phyloP scores from a whole-genome alignment of 2,888 invertebrate species.

The Dastarcus helophoroides region DNA sequence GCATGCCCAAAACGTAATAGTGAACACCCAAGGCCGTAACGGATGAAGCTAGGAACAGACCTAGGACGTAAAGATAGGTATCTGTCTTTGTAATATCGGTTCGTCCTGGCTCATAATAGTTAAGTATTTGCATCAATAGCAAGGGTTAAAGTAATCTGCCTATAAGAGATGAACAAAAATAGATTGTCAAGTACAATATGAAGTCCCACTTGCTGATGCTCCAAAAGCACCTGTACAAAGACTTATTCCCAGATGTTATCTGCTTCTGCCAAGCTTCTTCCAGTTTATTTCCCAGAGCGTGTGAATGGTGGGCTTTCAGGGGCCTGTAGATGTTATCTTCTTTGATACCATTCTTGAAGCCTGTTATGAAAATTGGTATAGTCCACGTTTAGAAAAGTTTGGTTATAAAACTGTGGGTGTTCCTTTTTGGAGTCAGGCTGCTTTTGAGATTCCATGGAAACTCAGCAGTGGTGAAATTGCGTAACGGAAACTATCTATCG shows the following conservation, averaged over 20 bases:
- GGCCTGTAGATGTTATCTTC: slow-evolving; percentile 41
- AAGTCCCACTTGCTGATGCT: slow-evolving; percentile 24
- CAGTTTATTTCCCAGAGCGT: slow-evolving; percentile 35
- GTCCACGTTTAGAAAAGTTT: too few species aligned
- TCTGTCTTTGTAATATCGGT: slow-evolving; percentile 15
- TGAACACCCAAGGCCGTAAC: slow-evolving; percentile 54
- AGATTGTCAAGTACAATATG: too few species aligned
- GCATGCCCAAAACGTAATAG: slow-evolving; percentile 78
- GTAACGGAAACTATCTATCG: too few species aligned
- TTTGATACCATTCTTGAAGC: slow-evolving; percentile 38
- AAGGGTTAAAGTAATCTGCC: slow-evolving; percentile 25
- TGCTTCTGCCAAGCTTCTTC: slow-evolving; percentile 30
- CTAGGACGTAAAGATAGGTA: slow-evolving; percentile 21
- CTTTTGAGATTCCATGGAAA: too few species aligned
- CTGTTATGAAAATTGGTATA: slow-evolving; percentile 39
- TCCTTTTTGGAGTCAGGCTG: too few species aligned
- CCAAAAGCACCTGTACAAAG: slow-evolving; percentile 25
- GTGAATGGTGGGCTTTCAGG: slow-evolving; percentile 38
- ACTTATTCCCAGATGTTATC: slow-evolving; percentile 20
- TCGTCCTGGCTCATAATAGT: slow-evolving; percentile 20
- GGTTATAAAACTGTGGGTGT: too few species aligned
- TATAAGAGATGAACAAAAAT: too few species aligned
- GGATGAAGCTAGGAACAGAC: slow-evolving; percentile 32
- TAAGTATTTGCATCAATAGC: slow-evolving; percentile 23
- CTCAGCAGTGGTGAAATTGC: too few species aligned